phyloP scores from a whole-genome alignment of 1,140 invertebrate species.

The Chironomus striatipennis region DNA sequence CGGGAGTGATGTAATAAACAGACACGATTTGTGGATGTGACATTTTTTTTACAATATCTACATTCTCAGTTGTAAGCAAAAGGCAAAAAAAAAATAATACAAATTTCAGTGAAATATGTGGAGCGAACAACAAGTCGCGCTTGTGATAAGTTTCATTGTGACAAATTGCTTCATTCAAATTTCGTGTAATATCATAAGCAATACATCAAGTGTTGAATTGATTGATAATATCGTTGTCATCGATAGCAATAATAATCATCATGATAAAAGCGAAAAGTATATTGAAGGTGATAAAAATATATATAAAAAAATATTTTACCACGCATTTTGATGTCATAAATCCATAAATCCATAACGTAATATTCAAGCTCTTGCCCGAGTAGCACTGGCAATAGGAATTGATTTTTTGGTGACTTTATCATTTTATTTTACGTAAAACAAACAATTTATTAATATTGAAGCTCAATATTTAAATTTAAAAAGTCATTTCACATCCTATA shows the following conservation, averaged over 20 bases:
- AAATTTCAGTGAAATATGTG: not conserved
- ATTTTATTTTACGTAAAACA: no score
- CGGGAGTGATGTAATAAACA: not conserved
- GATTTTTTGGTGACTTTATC: no score
- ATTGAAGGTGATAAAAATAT: not conserved
- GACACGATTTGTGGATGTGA: not conserved
- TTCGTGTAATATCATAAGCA: constrained; percentile 8
- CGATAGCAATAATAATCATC: not conserved
- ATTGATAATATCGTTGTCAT: constrained; percentile 13
- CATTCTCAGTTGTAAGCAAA: not conserved
- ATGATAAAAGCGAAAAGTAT: not conserved
- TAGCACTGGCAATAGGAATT: no score
- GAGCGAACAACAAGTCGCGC: not conserved
- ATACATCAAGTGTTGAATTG: constrained; percentile 7
- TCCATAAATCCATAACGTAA: no score
- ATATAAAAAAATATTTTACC: not conserved
- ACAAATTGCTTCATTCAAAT: constrained; percentile 14
- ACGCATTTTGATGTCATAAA: not conserved
- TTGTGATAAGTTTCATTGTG: constrained; percentile 13
- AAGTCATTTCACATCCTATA: no score
- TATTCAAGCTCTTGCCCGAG: no score
- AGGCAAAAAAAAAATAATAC: not conserved
- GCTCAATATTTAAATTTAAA: no score
- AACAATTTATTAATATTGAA: no score
- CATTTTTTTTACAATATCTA: not conserved